Conservation (phyloP, 1,140 invertebrate species). For the Zophobas morio region DNA sequence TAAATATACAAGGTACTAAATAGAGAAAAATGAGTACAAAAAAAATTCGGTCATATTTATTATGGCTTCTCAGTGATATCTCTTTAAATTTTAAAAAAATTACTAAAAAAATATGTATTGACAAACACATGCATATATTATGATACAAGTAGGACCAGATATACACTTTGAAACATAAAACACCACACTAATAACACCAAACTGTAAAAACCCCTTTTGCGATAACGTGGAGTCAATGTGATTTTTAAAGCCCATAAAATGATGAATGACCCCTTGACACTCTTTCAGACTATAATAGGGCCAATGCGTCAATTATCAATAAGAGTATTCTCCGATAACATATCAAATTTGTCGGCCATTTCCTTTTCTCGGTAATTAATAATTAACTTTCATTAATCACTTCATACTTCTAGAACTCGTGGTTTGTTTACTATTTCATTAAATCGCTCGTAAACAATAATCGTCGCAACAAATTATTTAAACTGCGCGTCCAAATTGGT, state of each 20-base stretch:
- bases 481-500: not conserved
- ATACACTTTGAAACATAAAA: too few species aligned
- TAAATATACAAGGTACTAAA: too few species aligned
- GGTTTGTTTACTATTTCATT: constrained; percentile 14
- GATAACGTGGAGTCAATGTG: not conserved
- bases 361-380: constrained; percentile 1
- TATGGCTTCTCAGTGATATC: too few species aligned
- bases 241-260: not conserved
- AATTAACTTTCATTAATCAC: constrained; percentile 5
- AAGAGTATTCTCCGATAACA: not conserved
- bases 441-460: not conserved
- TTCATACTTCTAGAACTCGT: not conserved
- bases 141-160: too few species aligned
- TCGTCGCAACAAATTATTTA: not conserved
- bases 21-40: too few species aligned
- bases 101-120: too few species aligned
- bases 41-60: too few species aligned
- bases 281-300: constrained; percentile 5
- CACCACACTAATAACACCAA: too few species aligned
- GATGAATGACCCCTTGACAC: constrained; percentile 2
- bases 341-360: constrained; percentile 3
- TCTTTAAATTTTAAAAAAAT: too few species aligned
- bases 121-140: too few species aligned
- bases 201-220: too few species aligned
- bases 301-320: constrained; percentile 7